Evolutionary conservation across 2,797 vertebrate genomes (phyloP), one percentile per base, ranked within the genome.

Genomic region (Acanthurus lineatus): DNA sequence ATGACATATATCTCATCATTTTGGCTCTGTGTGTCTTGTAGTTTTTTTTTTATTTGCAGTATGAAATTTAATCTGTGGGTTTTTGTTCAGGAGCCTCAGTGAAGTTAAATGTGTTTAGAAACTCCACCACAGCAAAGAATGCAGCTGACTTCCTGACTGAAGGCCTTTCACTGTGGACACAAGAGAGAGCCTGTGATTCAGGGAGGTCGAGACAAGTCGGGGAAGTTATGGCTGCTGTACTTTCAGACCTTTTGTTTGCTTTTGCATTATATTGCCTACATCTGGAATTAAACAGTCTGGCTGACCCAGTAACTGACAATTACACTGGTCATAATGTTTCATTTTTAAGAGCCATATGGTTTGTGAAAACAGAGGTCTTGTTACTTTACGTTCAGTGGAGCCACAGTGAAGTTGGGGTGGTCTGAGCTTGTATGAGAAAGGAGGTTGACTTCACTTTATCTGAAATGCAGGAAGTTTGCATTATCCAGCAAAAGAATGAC

Each of bases 401-500:
- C 20, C 67, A 22, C 42, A 5, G 59, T 15, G 32, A 54, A 52
- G 35, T 0, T 5, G 59, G 70, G 65, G 66, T 22, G 70, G 68
- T 64, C 16, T 44, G 47, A 20, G 74, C 53, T 51, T 76, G 73
- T 79, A 12, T 73, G 22, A 75, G 84, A 73, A 67, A 79, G 32
- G 73, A 63, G 69, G 70, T 20, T 67, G 45, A 14, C 6, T 42
- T 58, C 54, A 49, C 69, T 74, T 64, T 48, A 53, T 88, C 69
- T 77, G 66, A 81, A 85, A 76, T 1, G 0, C 81, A 92, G 89
- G 88, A 91, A 89, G 84, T 84, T 67, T 54, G 51, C 47, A 53
- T 89, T 77, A 75, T 72, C 49, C 77, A 25, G 45, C 2, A 25
- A 61, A 83, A 88, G 85, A 88, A 86, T 84, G 78, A 70, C 59